phyloP scores from a whole-genome alignment of 2,888 invertebrate genomes.

The Zeuzera pyrina region DNA sequence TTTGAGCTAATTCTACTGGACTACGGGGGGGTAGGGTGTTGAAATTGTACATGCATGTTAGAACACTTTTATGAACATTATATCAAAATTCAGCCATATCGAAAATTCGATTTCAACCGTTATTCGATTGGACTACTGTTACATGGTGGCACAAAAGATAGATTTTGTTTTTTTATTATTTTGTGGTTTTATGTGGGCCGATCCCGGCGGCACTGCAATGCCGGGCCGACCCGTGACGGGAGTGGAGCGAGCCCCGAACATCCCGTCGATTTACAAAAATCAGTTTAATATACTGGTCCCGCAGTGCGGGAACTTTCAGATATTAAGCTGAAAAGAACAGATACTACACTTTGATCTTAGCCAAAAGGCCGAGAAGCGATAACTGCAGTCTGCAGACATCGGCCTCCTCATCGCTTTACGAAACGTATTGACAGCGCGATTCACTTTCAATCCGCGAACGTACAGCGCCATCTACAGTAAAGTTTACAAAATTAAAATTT shows the following conservation, averaged over 20 bases:
- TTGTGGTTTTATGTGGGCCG: constrained; percentile 5
- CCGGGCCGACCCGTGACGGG: constrained; percentile 13
- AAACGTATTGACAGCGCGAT: too few species aligned
- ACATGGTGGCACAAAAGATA: not conserved
- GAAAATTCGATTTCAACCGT: too few species aligned
- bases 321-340: constrained; percentile 13
- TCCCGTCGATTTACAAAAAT: constrained; percentile 10
- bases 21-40: too few species aligned
- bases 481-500: too few species aligned
- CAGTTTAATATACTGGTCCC: constrained; percentile 15
- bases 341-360: constrained; percentile 12
- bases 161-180: not conserved
- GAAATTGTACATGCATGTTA: too few species aligned
- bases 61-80: too few species aligned
- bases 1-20: too few species aligned
- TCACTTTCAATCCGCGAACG: too few species aligned
- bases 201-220: constrained; percentile 13
- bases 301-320: constrained; percentile 13
- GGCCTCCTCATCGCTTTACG: not conserved
- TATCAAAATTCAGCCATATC: too few species aligned
- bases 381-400: not conserved
- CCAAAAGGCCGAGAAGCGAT: constrained; percentile 13
- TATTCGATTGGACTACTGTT: too few species aligned
- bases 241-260: constrained; percentile 13
- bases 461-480: too few species aligned